A percentile compares a stretch with the other conserved stretches of the same genome.
Evolutionary conservation across 2,888 invertebrate species (phyloP).

Genomic region (Drosophila fulvimacula): DNA sequence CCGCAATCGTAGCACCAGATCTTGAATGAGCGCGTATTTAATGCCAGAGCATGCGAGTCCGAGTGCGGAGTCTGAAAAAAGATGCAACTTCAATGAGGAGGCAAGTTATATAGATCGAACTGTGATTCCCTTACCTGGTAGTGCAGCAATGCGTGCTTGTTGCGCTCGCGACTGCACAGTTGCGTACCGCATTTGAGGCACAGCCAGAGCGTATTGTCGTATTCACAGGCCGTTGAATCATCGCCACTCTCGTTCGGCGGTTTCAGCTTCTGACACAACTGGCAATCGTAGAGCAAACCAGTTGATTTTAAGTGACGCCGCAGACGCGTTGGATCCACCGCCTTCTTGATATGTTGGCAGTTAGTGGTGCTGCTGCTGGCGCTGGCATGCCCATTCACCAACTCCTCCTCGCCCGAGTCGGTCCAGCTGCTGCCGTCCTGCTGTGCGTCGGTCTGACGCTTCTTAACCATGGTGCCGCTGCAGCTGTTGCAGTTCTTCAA

Average conservation of each 20-base stretch:
- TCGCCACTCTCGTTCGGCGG: conserved; percentile 77
- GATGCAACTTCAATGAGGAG: background rate
- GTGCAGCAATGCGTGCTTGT: conserved; percentile 91
- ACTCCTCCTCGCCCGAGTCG: conserved; percentile 90
- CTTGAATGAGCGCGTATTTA: conserved; percentile 90
- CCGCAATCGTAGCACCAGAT: conserved; percentile 93
- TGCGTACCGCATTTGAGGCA: conserved; percentile 93
- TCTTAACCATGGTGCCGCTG: conserved; percentile 88
- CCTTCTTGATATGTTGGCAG: conserved; percentile 89
- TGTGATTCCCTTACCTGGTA: conserved; percentile 85
- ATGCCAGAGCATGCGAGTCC: conserved; percentile 90
- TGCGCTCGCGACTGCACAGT: conserved; percentile 89
- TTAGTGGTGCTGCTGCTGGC: conserved; percentile 6
- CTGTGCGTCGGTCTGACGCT: conserved; percentile 89
- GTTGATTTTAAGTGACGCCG: conserved; percentile 86
- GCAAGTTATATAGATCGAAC: background rate
- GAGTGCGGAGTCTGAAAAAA: conserved; percentile 88
- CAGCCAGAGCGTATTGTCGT: conserved; percentile 88
- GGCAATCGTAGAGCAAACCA: conserved; percentile 86
- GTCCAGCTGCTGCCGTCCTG: conserved; percentile 89
- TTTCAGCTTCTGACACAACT: conserved; percentile 86
- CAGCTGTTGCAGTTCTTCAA: conserved; percentile 18
- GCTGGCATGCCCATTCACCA: conserved; percentile 68
- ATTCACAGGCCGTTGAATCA: conserved; percentile 82
- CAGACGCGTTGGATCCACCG: conserved; percentile 88